A percentile compares a stretch with the other conserved stretches of the same genome.
Conservation (phyloP, 2,113 vertebrate genomes). For the Erinaceus europaeus region DNA sequence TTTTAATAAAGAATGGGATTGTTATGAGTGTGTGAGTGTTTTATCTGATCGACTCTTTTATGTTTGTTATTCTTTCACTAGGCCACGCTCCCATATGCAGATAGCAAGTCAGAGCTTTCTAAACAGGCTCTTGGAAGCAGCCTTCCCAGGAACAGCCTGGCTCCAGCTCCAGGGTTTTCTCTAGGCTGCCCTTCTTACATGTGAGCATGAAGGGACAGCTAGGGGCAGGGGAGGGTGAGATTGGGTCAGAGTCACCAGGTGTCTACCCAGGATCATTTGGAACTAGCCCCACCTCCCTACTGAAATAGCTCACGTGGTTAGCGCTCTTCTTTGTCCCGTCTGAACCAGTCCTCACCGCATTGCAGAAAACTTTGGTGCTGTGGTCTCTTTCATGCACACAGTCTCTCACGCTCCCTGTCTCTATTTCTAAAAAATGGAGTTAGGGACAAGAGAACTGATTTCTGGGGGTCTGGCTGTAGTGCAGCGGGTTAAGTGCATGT, state of each 20-base stretch:
- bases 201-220: neutral
- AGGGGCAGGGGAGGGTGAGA: neutral
- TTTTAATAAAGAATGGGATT: constrained; percentile 79
- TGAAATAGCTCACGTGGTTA: too few relatives aligned
- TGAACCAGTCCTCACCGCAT: too few relatives aligned
- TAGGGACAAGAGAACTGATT: neutral
- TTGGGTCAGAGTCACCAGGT: neutral
- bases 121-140: too few relatives aligned
- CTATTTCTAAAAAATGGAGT: too few relatives aligned
- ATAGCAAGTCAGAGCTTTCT: neutral
- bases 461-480: too few relatives aligned
- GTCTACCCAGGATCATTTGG: neutral
- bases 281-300: neutral
- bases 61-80: neutral
- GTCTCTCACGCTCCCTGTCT: too few relatives aligned
- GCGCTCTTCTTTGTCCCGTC: too few relatives aligned
- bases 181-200: accelerated
- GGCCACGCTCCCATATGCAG: neutral
- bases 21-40: constrained; percentile 65
- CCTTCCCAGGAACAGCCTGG: too few relatives aligned
- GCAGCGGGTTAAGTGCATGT: too few relatives aligned
- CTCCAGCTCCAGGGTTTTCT: too few relatives aligned
- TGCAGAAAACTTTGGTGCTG: too few relatives aligned
- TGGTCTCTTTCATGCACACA: too few relatives aligned
- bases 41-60: constrained; percentile 76